A percentile compares a stretch with the other conserved stretches of the same genome.
Conservation (phyloP, 2,113 vertebrate genomes). For the Gasterosteus aculeatus region DNA sequence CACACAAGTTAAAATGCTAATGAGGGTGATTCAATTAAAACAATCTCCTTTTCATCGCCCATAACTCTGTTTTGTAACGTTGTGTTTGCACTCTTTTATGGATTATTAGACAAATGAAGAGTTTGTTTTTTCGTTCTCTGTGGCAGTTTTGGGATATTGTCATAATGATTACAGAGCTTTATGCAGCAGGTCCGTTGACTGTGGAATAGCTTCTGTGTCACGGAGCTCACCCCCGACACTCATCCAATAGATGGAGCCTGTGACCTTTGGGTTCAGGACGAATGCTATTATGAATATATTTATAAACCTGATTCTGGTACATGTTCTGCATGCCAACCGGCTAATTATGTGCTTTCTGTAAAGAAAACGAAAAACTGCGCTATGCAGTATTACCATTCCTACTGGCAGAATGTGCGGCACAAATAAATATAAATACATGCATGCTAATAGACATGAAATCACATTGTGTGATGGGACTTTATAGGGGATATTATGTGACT, state of each 20-base stretch:
- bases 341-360: slow-evolving; percentile 33
- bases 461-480: slow-evolving; percentile 7
- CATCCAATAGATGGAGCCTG: slow-evolving; percentile 50
- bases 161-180: slow-evolving; percentile 60
- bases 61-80: slow-evolving; percentile 57
- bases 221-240: slow-evolving; percentile 15
- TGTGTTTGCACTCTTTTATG: slow-evolving; percentile 60
- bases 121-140: slow-evolving; percentile 43
- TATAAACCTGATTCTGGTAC: slow-evolving; percentile 24
- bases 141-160: slow-evolving; percentile 59
- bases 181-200: slow-evolving; percentile 58
- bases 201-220: slow-evolving; percentile 56
- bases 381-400: slow-evolving; percentile 15
- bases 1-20: slow-evolving; percentile 71
- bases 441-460: slow-evolving; percentile 24
- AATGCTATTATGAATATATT: slow-evolving; percentile 39
- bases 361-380: slow-evolving; percentile 30
- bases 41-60: slow-evolving; percentile 54
- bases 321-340: slow-evolving; percentile 26
- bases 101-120: slow-evolving; percentile 62
- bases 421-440: slow-evolving; percentile 21
- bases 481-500: slow-evolving; percentile 26
- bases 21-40: slow-evolving; percentile 70
- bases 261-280: slow-evolving; percentile 51
- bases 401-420: slow-evolving; percentile 5